Base-by-base conservation (phyloP, 2,113 vertebrate species). In the Tetrao urogallus region DNA sequence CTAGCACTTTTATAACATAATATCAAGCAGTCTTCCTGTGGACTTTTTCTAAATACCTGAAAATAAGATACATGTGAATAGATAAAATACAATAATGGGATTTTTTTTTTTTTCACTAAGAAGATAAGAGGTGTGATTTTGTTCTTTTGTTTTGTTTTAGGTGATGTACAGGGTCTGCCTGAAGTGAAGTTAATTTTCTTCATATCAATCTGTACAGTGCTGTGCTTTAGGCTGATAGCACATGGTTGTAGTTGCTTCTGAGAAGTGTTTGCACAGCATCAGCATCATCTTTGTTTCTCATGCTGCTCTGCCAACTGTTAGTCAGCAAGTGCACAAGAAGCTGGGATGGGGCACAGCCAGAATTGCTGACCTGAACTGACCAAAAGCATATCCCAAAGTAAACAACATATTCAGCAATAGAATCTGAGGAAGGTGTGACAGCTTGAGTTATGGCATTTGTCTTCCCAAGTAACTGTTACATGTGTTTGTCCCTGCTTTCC, bases 341-440 rank as follows among this genome's bases (percentile, higher is more conserved):
- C 5, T 36, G 34, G 58, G 34, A 36, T 34, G 22, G 58, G 13
- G 24, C 34, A 25, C 22, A 57, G 30, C 56, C 56, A n/a, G 32
- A 32, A n/a, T 18, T 10, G 58, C 58, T 24, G 58, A 61, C 13
- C 34, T 14, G 5, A 36, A 24, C 21, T 36, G n/a, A 36, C 34
- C 30, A 57, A 60, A 36, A 13, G n/a, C 21, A 36, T 32, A 71
- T 34, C 4, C 13, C 13, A 19, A 52, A 7, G 4, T 8, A 25
- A 65, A 24, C 27, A 11, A 45, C 0, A 0, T 4, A 22, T 5
- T 54, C 13, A 22, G 4, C 17, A 82, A 11, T n/a, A 58, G 58
- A 75, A 88, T 0, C 11, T 60, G 2, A 85, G 11, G 28, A 67
- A 82, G 61, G 9, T 2, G 4, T 9, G 2, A 25, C 54, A 20